phyloP scores from a whole-genome alignment of 2,888 invertebrate species.

The Drosophila testacea region DNA sequence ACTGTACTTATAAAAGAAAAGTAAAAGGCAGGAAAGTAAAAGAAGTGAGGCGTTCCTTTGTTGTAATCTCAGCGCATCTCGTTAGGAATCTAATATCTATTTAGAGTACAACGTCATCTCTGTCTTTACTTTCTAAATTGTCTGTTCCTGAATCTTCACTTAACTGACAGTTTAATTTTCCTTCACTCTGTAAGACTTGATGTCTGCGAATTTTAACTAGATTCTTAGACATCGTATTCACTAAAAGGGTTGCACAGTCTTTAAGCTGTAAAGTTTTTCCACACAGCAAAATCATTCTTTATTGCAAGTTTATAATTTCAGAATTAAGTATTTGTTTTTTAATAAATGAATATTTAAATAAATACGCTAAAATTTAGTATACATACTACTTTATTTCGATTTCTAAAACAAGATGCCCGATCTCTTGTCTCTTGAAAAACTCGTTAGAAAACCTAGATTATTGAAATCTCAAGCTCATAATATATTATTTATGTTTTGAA shows the following conservation, averaged over 20 bases:
- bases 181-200: neutral
- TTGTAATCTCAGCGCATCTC: conserved; percentile 2
- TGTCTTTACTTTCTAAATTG: conserved; percentile 1
- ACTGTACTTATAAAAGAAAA: neutral
- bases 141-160: neutral
- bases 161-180: neutral
- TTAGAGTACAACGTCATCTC: conserved; percentile 9
- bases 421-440: too few relatives aligned
- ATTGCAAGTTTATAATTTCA: too few relatives aligned
- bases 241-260: neutral
- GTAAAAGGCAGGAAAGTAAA: conserved; percentile 7
- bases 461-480: too few relatives aligned
- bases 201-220: neutral
- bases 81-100: conserved; percentile 11
- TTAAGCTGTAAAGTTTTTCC: neutral
- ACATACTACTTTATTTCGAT: too few relatives aligned
- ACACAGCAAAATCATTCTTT: too few relatives aligned
- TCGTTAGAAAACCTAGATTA: too few relatives aligned
- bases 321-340: too few relatives aligned
- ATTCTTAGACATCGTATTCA: neutral
- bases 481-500: too few relatives aligned
- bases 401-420: too few relatives aligned
- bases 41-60: conserved; percentile 9
- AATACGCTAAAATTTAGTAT: too few relatives aligned
- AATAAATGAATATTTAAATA: too few relatives aligned